phyloP scores from a whole-genome alignment of 2,888 invertebrate species.

The Dermolepida albohirtum region DNA sequence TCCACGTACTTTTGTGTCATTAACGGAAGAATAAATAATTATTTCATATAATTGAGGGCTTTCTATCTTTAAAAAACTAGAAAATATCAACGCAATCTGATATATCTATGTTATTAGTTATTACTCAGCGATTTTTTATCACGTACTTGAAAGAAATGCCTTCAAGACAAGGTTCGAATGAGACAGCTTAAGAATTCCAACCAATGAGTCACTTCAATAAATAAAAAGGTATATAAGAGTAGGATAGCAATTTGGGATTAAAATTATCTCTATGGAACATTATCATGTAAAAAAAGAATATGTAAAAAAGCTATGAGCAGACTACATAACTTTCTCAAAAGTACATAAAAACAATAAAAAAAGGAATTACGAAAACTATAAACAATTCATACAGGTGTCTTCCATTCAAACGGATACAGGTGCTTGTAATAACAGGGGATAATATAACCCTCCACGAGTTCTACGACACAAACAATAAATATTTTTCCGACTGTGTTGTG shows the following conservation, averaged over 20 bases:
- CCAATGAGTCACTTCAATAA: conserved; percentile 20
- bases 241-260: not conserved
- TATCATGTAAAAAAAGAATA: not conserved
- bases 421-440: conserved; percentile 3
- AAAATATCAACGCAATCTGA: too few relatives aligned
- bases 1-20: too few relatives aligned
- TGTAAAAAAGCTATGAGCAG: not conserved
- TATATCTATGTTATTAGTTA: too few relatives aligned
- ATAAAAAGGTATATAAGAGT: not conserved
- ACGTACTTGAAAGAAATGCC: too few relatives aligned
- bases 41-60: too few relatives aligned
- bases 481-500: too few relatives aligned
- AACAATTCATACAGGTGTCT: conserved; percentile 34
- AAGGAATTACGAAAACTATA: not conserved
- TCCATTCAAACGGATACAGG: conserved; percentile 19
- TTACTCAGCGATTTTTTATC: too few relatives aligned
- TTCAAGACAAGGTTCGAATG: too few relatives aligned
- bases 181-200: not conserved
- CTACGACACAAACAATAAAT: too few relatives aligned
- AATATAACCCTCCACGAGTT: conserved; percentile 2
- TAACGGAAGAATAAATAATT: too few relatives aligned
- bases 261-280: not conserved
- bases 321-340: not conserved
- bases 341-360: not conserved
- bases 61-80: too few relatives aligned